Percentiles rank a stretch among this genome's conserved stretches.
Conservation (phyloP, 2,888 invertebrate species). For the Spilosoma lubricipeda region DNA sequence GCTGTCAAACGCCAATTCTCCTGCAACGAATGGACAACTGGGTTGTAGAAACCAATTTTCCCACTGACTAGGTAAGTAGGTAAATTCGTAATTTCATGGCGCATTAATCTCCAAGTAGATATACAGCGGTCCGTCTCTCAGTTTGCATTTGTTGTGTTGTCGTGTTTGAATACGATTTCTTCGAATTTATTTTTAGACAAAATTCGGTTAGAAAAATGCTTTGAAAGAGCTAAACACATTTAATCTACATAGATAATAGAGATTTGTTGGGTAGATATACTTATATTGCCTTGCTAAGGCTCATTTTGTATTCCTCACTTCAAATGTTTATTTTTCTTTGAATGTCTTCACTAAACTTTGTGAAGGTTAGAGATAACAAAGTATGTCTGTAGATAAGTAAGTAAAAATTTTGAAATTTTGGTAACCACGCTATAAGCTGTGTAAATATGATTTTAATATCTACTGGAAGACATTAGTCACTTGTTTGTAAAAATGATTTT, state of each 20-base stretch:
- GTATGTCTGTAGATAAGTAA: background rate
- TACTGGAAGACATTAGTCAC: too few relatives aligned
- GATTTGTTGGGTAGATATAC: slow-evolving; percentile 37
- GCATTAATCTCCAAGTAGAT: slow-evolving; percentile 77
- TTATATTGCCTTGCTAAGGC: slow-evolving; percentile 1
- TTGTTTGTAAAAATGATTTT: too few relatives aligned
- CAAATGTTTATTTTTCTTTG: slow-evolving; percentile 16
- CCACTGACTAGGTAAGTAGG: slow-evolving; percentile 81
- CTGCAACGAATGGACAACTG: slow-evolving; percentile 72
- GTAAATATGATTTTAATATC: background rate
- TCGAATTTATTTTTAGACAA: slow-evolving; percentile 45
- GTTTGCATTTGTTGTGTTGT: slow-evolving; percentile 64
- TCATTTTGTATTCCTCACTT: slow-evolving; percentile 5
- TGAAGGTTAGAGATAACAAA: background rate
- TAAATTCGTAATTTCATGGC: slow-evolving; percentile 83
- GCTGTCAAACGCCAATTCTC: slow-evolving; percentile 75
- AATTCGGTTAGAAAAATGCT: slow-evolving; percentile 39
- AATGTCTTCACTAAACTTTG: slow-evolving; percentile 8
- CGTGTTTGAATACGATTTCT: slow-evolving; percentile 50
- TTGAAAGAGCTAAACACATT: slow-evolving; percentile 48
- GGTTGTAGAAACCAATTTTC: slow-evolving; percentile 80
- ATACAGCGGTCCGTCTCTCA: slow-evolving; percentile 61
- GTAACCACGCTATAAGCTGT: background rate
- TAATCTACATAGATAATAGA: slow-evolving; percentile 52
- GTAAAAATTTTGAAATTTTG: background rate